Conservation (phyloP, 2,797 vertebrate species). For the Rhabdophis nuchalis region DNA sequence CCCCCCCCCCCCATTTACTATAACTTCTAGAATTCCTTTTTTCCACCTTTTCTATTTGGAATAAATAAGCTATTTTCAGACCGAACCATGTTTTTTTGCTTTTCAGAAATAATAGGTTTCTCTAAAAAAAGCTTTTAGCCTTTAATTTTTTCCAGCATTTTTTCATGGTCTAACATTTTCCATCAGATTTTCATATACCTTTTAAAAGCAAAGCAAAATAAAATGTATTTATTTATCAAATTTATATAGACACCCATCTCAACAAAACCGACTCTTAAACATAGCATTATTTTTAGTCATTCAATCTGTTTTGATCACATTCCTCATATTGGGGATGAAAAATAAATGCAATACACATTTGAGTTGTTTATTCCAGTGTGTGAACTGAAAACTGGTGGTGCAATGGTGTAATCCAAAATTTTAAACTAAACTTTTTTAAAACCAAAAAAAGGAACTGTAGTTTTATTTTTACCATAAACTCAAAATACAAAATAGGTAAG, state of each 20-base stretch:
- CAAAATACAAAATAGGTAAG: neutral
- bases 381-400: neutral
- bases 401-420: neutral
- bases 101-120: conserved; percentile 5
- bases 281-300: neutral
- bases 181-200: neutral
- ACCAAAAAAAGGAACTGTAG: neutral
- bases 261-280: no score
- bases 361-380: neutral
- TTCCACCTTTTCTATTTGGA: neutral
- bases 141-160: neutral
- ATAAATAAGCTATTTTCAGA: neutral
- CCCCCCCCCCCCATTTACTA: neutral
- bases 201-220: neutral
- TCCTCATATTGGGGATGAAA: neutral
- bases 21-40: neutral
- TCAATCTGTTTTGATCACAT: neutral
- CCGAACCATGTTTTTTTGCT: neutral
- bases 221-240: neutral
- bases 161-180: conserved; percentile 11
- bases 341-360: neutral
- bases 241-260: no score
- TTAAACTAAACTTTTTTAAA: neutral
- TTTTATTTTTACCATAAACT: neutral
- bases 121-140: conserved; percentile 10